Evolutionary conservation across 2,797 vertebrate species (phyloP).

Genomic region (Bradypodion ventrale): DNA sequence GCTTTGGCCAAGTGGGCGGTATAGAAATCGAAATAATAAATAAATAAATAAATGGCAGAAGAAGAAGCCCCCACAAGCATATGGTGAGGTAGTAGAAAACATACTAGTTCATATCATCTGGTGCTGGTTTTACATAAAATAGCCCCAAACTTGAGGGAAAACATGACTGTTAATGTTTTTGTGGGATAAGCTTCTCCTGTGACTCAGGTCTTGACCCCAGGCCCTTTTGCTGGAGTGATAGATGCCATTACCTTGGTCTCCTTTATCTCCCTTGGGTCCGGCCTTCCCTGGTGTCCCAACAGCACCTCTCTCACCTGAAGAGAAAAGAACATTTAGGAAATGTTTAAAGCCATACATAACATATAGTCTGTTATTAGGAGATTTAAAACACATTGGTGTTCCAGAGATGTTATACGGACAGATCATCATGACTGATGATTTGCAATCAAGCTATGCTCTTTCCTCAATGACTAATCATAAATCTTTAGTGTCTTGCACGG

Average conservation of each 20-base stretch:
- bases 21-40: too few relatives aligned
- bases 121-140: background rate
- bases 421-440: too few relatives aligned
- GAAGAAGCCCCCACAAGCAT: too few relatives aligned
- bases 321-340: background rate
- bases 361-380: too few relatives aligned
- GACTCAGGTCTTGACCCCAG: background rate
- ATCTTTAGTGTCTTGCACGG: too few relatives aligned
- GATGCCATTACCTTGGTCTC: constrained; percentile 21
- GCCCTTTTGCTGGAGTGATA: background rate
- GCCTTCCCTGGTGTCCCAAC: constrained; percentile 16
- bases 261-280: constrained; percentile 32
- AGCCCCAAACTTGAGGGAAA: background rate
- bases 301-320: constrained; percentile 14
- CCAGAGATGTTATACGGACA: too few relatives aligned
- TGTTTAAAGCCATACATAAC: background rate
- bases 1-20: too few relatives aligned
- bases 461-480: too few relatives aligned
- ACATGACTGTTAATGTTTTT: too few relatives aligned
- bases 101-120: background rate
- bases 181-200: background rate
- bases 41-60: too few relatives aligned
- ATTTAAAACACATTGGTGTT: too few relatives aligned
- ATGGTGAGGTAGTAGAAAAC: background rate
- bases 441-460: too few relatives aligned